A percentile compares a stretch with the other conserved stretches of the same genome.
These are phyloP conservation scores for Pogonocherus hispidulus DNA, from an alignment of 2,888 invertebrate species.

Conservation along the genomic window DNA sequence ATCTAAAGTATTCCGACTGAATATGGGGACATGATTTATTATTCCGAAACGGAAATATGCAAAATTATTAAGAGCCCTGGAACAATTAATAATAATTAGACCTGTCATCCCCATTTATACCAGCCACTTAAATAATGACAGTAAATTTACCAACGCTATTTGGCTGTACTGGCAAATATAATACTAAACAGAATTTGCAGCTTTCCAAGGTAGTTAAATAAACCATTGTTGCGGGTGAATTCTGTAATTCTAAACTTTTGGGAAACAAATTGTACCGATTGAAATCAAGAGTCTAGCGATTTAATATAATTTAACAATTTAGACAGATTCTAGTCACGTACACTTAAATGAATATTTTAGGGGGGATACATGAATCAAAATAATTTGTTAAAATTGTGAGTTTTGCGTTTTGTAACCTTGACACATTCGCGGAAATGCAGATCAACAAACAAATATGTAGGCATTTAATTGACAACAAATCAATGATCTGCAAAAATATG, in stretches of 20 bases:
- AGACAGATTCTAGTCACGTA: no score
- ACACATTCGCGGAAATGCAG: no score
- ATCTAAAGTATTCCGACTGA: neutral
- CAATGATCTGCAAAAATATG: no score
- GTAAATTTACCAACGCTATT: constrained; percentile 6
- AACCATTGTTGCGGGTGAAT: neutral
- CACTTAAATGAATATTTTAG: no score
- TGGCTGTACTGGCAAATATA: neutral
- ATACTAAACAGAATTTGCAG: constrained; percentile 4
- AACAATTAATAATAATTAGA: constrained; percentile 4
- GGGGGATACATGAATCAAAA: no score
- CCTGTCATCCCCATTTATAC: constrained; percentile 4
- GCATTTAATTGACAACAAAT: no score
- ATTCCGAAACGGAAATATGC: neutral
- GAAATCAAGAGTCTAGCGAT: neutral
- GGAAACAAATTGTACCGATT: neutral
- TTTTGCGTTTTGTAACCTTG: no score
- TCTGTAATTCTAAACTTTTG: neutral
- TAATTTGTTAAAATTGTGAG: no score
- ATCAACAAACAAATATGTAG: no score
- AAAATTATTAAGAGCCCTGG: constrained; percentile 3
- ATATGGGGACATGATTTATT: neutral
- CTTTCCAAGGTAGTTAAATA: neutral
- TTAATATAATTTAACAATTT: neutral
- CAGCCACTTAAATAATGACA: constrained; percentile 3